Conservation (phyloP, 2,888 invertebrate species). For the Cheilosia variabilis region DNA sequence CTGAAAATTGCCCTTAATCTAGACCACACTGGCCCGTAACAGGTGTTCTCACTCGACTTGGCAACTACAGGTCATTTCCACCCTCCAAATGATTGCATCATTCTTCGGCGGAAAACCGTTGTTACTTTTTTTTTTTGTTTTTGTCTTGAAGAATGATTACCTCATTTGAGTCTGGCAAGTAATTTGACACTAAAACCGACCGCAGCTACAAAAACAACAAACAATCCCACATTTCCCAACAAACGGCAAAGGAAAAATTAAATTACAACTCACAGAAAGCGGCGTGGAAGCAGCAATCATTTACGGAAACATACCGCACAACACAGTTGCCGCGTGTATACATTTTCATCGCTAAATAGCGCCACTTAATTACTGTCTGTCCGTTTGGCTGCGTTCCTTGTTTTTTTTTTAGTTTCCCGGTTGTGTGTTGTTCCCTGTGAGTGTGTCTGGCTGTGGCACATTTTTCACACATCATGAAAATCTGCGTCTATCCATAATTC, state of each 20-base stretch:
- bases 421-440: background rate
- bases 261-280: slow-evolving; percentile 50
- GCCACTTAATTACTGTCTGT: slow-evolving; percentile 71
- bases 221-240: slow-evolving; percentile 22
- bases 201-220: slow-evolving; percentile 1
- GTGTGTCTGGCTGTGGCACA: slow-evolving; percentile 33
- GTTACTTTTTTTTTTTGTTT: background rate
- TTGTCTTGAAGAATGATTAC: slow-evolving; percentile 50
- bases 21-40: background rate
- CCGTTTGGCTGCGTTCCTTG: slow-evolving; percentile 17
- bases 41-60: slow-evolving; percentile 23
- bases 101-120: background rate
- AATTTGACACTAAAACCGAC: slow-evolving; percentile 61
- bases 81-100: slow-evolving; percentile 49
- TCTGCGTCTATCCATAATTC: slow-evolving; percentile 57
- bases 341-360: slow-evolving; percentile 65
- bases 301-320: slow-evolving; percentile 51
- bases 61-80: slow-evolving; percentile 14
- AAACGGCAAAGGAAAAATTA: slow-evolving; percentile 34
- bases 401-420: slow-evolving; percentile 6
- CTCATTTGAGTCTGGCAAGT: slow-evolving; percentile 60
- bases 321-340: background rate
- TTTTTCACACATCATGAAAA: slow-evolving; percentile 63
- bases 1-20: background rate
- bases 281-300: slow-evolving; percentile 49